Percentiles rank a stretch among this genome's conserved stretches.
Evolutionary conservation across 2,888 invertebrate genomes (phyloP).

Genomic region (Acanthococcus lagerstroemiae): DNA sequence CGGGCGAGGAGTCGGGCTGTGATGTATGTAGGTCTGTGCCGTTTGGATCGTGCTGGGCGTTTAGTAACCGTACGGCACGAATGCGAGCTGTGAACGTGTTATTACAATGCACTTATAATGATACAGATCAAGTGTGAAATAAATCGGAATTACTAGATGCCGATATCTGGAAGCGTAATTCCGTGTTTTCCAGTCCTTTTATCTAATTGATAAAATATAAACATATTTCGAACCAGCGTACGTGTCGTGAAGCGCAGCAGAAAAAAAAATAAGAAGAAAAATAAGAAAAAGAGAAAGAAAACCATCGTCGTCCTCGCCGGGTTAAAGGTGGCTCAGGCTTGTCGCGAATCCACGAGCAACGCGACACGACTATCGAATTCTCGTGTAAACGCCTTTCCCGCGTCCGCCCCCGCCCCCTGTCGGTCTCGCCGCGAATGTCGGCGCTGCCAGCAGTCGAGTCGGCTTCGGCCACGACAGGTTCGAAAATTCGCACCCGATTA

Average conservation of each 20-base stretch:
- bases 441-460: too few relatives aligned
- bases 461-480: not conserved
- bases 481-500: not conserved
- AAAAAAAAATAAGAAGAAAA: conserved; percentile 9
- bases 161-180: conserved; percentile 22
- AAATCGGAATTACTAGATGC: conserved; percentile 25
- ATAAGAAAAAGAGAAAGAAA: conserved; percentile 7
- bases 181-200: not conserved
- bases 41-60: conserved; percentile 26
- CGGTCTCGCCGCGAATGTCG: too few relatives aligned
- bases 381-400: not conserved
- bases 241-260: conserved; percentile 10
- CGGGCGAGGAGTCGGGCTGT: not conserved
- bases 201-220: conserved; percentile 3
- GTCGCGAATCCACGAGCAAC: not conserved
- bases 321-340: not conserved
- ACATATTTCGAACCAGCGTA: not conserved
- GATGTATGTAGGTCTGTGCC: conserved; percentile 16
- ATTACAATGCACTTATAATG: conserved; percentile 31
- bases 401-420: not conserved
- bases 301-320: not conserved
- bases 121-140: conserved; percentile 28
- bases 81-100: conserved; percentile 29
- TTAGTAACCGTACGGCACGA: conserved; percentile 22
- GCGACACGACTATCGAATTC: not conserved